Evolutionary conservation across 2,888 invertebrate genomes (phyloP), one percentile per base, ranked within the genome.

Genomic region (Trissoscelio sp.): DNA sequence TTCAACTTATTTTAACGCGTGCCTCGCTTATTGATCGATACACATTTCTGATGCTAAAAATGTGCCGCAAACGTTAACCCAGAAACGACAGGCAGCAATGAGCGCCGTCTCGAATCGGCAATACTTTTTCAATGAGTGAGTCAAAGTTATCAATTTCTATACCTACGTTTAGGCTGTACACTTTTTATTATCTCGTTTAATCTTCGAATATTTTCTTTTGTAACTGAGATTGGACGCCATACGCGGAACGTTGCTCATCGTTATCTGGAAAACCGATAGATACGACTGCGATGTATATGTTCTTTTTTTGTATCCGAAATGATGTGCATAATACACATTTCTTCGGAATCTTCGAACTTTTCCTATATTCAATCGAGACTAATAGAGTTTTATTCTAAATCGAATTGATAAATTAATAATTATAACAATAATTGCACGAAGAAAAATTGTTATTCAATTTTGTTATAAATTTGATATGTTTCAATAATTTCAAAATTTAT

Each of bases 121-220:
- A 88, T 88, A 89, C 87, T 88, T 90, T 89, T 88, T 89, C 89
- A 88, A 88, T 88, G 90, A 89, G 89, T 90, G 90, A 90, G 90
- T 91, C 88, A 89, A 89, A 91, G 90, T 91, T 91, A 90, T 90
- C 91, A 90, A 89, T 91, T 90, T 90, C 87, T 90, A 91, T 90
- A 90, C 85, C 87, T 90, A 89, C 86, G 89, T 89, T 90, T 87
- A 90, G 86, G 86, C 87, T 88, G 83, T 85, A 86, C 85, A 88
- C 86, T 88, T 90, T 89, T 89, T 87, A 88, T 90, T 89, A 86
- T 88, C 87, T 89, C 87, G 87, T 91, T 90, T 86, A 88, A 90
- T 86, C 88, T 88, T 90, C 87, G 87, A 90, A 85, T 88, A 88
- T 89, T 90, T 78, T 87, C 88, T 89, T 90, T 91, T 89, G 86